Evolutionary conservation across 2,797 vertebrate species (phyloP), one percentile per base, ranked within the genome.

Genomic region (Siniperca undulata): DNA sequence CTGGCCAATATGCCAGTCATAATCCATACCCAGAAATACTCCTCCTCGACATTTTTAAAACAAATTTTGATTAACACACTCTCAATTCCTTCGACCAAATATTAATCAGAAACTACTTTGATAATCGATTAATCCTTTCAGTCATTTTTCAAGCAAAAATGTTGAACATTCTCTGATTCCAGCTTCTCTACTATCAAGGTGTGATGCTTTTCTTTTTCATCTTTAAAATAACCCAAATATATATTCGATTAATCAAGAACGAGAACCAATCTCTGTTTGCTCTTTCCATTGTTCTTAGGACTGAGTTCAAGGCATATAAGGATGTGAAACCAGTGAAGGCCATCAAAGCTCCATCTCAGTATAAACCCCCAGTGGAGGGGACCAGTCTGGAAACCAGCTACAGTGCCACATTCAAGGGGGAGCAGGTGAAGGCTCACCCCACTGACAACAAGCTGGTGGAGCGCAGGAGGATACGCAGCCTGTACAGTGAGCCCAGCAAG

Each of bases 391-490:
- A 98, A 77, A 99, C 98, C 92, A 99, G 99, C 93, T 99, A 99
- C 95, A 99, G 96, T 0, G 96, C 97, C 92, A 97, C 97, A 0
- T 99, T 95, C 94, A 99, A 97, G 90, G 98, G 97, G n/a, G 97
- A 99, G 92, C 95, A 96, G 92, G 97, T 89, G 72, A 98, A 98
- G 87, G 95, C 93, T 50, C 92, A 88, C 24, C 85, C 96, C 22
- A 88, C 92, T 0, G 98, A 99, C 90, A 99, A 98, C 94, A 99
- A 99, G 93, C 81, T 94, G 86, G 76, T 94, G 55, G 99, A 99
- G 6, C 97, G 97, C 91, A 94, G 99, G 81, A 97, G 98, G 95
- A 98, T 99, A 97, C 97, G 99, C 91, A 99, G 97, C 91, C 96
- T 99, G 85, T 99, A 99, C 93, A 99, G 94, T 0, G 98, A 99